Evolutionary conservation across 1,140 invertebrate species (phyloP), one percentile per base, ranked within the genome.

Genomic region (Fopius arisanus): DNA sequence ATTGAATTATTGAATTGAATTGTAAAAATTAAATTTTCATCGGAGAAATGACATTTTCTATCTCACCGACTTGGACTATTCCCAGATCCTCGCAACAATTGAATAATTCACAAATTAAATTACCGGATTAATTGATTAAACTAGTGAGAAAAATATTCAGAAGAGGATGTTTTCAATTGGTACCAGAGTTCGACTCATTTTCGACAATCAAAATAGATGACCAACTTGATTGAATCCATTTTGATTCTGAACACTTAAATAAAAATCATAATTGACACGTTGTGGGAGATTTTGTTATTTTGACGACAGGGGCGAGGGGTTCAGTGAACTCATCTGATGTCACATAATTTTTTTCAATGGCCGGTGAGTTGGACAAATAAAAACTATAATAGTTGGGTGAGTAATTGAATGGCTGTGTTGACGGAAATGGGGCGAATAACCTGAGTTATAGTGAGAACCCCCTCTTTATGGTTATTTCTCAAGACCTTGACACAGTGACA

Each of bases 161-260:
- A 28, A 31, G 68, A 70, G 68, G 68, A 70, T 59, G 68, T 51
- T 59, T 70, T 37, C 68, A 70, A 70, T 70, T 70, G 28, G 68
- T 40, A 19, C 19, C 19, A 59, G 23, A 26, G 10, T 28, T 23
- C 54, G 23, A 21, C 54, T 59, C 26, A 59, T 59, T 59, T 26
- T 51, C 43, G 21, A 69, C 26, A 31, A 70, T 70, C 43, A 70
- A 70, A 70, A 70, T 70, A 59, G 68, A 70, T 70, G 68, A 70
- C 48, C 43, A 70, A 70, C 51, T 70, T 33, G 33, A 54, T 48
- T 70, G 28, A 62, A 29, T 31, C 19, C 43, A 51, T 70, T 70
- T 67, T 67, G 29, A 23, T 67, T 67, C 31, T 41, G 33, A 65
- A 33, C 29, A n/a, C 33, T 16, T 10, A 65, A 33, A 65, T 33